Conservation (phyloP, 2,113 vertebrate species). For the Panthera tigris region DNA sequence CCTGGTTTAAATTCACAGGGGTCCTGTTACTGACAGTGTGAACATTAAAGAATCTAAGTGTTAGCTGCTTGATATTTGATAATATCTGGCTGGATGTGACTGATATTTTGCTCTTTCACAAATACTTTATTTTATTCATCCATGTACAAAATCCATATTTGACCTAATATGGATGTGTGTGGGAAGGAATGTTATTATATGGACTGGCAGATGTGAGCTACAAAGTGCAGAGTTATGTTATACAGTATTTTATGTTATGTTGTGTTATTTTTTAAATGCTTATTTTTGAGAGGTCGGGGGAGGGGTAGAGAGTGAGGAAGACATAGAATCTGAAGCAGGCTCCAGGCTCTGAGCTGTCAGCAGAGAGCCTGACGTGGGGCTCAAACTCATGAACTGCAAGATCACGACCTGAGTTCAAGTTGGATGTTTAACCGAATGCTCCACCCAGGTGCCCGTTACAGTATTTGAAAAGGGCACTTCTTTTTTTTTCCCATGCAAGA, state of each 20-base stretch:
- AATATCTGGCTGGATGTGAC: slow-evolving; percentile 48
- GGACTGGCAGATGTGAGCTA: slow-evolving; percentile 46
- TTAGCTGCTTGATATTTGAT: slow-evolving; percentile 68
- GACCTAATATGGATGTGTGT: slow-evolving; percentile 48
- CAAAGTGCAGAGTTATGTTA: slow-evolving; percentile 43
- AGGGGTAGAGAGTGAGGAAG: too few species aligned
- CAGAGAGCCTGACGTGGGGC: too few species aligned
- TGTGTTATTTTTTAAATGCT: too few species aligned
- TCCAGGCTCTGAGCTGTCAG: too few species aligned
- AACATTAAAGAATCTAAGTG: slow-evolving; percentile 54
- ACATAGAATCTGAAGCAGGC: too few species aligned
- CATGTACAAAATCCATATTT: slow-evolving; percentile 59
- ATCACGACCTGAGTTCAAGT: too few species aligned
- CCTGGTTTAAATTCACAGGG: slow-evolving; percentile 31
- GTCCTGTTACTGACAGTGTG: slow-evolving; percentile 34
- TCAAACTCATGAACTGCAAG: too few species aligned
- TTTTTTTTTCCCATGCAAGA: background rate
- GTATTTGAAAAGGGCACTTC: slow-evolving; percentile 44
- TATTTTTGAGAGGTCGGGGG: too few species aligned
- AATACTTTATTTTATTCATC: slow-evolving; percentile 70
- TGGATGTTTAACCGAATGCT: too few species aligned
- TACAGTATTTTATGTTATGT: background rate
- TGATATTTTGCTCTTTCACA: slow-evolving; percentile 67
- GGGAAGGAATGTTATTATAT: slow-evolving; percentile 40
- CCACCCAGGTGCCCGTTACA: background rate